Evolutionary conservation across 2,888 invertebrate genomes (phyloP).

Genomic region (Tipula unca): DNA sequence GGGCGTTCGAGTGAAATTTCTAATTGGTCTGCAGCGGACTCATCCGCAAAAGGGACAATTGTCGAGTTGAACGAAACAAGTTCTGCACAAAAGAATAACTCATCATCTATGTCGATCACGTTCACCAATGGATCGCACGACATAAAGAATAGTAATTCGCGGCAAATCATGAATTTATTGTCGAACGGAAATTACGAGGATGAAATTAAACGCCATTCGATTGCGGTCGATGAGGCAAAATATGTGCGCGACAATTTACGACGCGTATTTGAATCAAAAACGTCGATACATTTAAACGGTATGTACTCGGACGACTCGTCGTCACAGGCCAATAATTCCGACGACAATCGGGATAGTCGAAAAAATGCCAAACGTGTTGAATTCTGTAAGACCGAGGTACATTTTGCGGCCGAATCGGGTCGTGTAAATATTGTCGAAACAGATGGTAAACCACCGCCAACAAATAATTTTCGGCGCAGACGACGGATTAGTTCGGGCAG

Average conservation of each 20-base stretch:
- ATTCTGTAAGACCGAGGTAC: conserved; percentile 82
- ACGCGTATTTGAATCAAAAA: conserved; percentile 31
- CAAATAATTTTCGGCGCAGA: conserved; percentile 66
- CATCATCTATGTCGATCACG: neutral
- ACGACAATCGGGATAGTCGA: conserved; percentile 42
- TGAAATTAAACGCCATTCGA: conserved; percentile 46
- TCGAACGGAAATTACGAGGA: conserved; percentile 10
- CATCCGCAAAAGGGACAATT: conserved; percentile 32
- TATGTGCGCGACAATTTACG: conserved; percentile 40
- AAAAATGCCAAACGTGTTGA: conserved; percentile 58
- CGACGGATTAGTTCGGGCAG: conserved; percentile 49
- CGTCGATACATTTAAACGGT: conserved; percentile 37
- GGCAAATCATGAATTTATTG: neutral
- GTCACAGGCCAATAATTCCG: conserved; percentile 30
- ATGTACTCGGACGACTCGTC: conserved; percentile 27
- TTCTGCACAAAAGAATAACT: neutral
- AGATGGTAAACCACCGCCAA: conserved; percentile 78
- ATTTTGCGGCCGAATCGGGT: conserved; percentile 78
- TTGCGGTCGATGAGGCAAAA: conserved; percentile 50
- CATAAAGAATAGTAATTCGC: conserved; percentile 23
- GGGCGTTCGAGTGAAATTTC: conserved; percentile 63
- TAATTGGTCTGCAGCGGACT: conserved; percentile 37
- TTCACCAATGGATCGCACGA: neutral
- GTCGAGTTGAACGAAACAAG: conserved; percentile 34
- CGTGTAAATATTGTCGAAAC: conserved; percentile 81